Percentiles rank a stretch among this genome's conserved stretches.
Evolutionary conservation across 2,113 vertebrate species (phyloP).

Genomic region (Formicarius rufipectus): DNA sequence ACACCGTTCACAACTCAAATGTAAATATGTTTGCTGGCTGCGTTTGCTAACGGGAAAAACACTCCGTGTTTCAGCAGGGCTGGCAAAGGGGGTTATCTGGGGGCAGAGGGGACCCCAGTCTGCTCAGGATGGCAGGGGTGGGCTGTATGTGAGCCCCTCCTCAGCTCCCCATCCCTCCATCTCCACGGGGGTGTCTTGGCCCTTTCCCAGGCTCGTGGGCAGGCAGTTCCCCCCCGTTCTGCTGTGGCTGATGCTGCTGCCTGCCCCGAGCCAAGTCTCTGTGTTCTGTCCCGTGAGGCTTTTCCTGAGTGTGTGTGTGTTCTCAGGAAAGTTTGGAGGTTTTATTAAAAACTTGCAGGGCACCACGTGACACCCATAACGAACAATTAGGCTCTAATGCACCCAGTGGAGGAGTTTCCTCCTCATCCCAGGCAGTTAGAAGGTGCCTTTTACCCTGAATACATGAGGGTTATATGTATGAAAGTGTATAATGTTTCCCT

Average conservation of each 20-base stretch:
- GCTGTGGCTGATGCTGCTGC: not conserved
- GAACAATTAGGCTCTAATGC: not conserved
- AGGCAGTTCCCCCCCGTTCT: not conserved
- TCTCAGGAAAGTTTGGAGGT: not conserved
- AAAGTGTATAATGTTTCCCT: not conserved
- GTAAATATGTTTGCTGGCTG: not conserved
- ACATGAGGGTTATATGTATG: not conserved
- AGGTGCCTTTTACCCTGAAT: slow-evolving; percentile 17
- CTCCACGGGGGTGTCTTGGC: rapidly evolving
- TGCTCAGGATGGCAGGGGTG: rapidly evolving
- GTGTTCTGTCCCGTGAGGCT: rapidly evolving
- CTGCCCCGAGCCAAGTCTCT: rapidly evolving
- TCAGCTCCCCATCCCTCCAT: not conserved
- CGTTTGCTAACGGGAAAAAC: not conserved
- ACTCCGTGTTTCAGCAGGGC: rapidly evolving
- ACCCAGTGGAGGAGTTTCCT: not conserved
- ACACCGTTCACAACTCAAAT: not conserved
- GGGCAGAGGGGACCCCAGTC: not conserved
- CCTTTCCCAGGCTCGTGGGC: not conserved
- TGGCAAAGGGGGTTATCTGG: not conserved
- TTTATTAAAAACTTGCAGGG: not conserved
- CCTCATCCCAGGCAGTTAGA: not conserved
- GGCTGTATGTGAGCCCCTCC: not conserved
- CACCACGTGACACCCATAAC: not conserved
- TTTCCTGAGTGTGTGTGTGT: not conserved